Evolutionary conservation across 2,113 vertebrate genomes (phyloP), one percentile per base, ranked within the genome.

Genomic region (Hemiprocne comata): DNA sequence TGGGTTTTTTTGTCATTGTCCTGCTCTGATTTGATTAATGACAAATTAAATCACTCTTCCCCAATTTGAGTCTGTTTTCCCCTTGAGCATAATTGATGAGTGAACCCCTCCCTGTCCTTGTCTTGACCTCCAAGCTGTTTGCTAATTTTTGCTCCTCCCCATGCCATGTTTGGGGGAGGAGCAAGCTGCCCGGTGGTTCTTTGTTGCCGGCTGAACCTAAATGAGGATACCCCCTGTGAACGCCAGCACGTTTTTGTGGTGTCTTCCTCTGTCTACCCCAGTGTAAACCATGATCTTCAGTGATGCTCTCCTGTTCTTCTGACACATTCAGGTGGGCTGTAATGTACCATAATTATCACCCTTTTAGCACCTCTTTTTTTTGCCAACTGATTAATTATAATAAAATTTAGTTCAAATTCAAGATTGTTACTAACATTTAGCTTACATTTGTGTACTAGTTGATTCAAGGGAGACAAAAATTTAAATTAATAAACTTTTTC

Each of bases 321-420:
- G 61, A 57, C 8, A 82, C 17, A 12, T 53, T 71, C 33, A 34
- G 40, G 15, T 42, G 46, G 15, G 11, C 65, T 61, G 7, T 31
- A 55, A 21, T 4, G 10, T 29, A 46, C 17, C 13, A 6, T n/a
- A 73, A 65, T 44, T 76, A 23, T 34, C 13, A 72, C 6, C 9
- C 10, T 29, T 67, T 58, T 14, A 84, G 6, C 0, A 1, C 7
- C 26, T 24, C 1, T 48, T 7, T 17, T 46, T 66, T 16, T 60
- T 31, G 10, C 19, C 7, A n/a, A 19, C 6, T 18, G n/a, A 90
- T 66, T 57, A 53, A 31, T n/a, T 29, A 42, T 29, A 14, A 53
- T 3, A 71, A 31, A 38, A 53, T 53, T 82, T 44, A 1, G 4
- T 70, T 42, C 13, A 85, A 66, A 86, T 75, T 36, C 11, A 67